Base-by-base conservation (phyloP, 2,797 vertebrate genomes). In the Premnoplex brunnescens region DNA sequence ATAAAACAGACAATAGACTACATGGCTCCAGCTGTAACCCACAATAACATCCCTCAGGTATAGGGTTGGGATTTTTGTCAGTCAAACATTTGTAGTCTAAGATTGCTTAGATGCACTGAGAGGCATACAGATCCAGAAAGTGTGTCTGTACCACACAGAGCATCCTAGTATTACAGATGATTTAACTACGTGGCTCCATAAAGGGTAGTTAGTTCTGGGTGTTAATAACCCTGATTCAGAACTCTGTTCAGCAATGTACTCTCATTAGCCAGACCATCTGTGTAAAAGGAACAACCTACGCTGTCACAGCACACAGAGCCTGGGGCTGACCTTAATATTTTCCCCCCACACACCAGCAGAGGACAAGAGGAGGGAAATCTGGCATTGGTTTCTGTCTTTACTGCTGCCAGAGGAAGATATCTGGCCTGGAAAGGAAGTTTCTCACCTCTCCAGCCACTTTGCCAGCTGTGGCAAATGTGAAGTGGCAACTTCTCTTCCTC, bases 241-340 rank as follows among this genome's bases (percentile, higher is more conserved):
- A 88, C 76, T 89, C 75, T 80, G 66, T 66, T 93, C 90, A 94
- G 92, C 81, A 80, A 68, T 72, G 77, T 85, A 89, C 91, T 94
- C 93, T 95, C 88, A 95, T 92, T 92, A 96, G 76, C 83, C 60
- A 91, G 59, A 95, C 92, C 93, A 96, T 95, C 94, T 95, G 88
- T 78, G 77, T 82, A 58, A 93, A 94, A 60, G 79, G 84, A 96
- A 95, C 83, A 95, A 95, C 72, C 90, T 95, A 96, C 55, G 9
- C 82, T 72, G 83, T 24, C 84, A 88, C 60, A 94, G 88, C 69
- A 83, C 72, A 88, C 8, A 0, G 54, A 92, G 93, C 95, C 92
- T 66, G 91, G 84, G 85, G 93, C 78, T 89, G 93, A 93, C 93
- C 92, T 91, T 85, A 81, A 28, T 81, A 91, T 93, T 89, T 85